Evolutionary conservation across 2,888 invertebrate genomes (phyloP).

Genomic region (Eustalomyia histrio): DNA sequence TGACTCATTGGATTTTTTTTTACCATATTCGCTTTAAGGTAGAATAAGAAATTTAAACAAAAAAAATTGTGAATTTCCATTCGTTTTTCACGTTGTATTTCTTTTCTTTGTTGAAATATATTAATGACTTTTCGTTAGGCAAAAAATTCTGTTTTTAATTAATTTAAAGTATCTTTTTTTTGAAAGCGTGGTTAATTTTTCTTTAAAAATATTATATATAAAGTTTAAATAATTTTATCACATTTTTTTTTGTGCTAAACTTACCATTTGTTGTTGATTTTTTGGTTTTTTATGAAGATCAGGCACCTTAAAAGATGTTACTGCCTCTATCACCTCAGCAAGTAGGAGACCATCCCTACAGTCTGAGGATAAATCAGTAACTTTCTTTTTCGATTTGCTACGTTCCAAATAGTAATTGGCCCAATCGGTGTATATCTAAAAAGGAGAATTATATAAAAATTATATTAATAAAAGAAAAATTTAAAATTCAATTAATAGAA

Average conservation of each 20-base stretch:
- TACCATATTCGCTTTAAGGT: conserved; percentile 26
- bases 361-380: conserved; percentile 92
- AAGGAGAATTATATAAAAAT: conserved; percentile 65
- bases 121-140: conserved; percentile 57
- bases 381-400: conserved; percentile 90
- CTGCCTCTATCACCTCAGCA: conserved; percentile 96
- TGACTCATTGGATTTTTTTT: conserved; percentile 48
- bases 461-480: conserved; percentile 6
- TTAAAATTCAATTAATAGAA: too few species aligned
- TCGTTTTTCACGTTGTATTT: conserved; percentile 2
- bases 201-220: background rate
- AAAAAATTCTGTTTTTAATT: conserved; percentile 49
- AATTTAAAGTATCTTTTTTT: conserved; percentile 51
- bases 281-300: conserved; percentile 91
- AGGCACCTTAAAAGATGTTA: conserved; percentile 88
- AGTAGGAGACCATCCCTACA: conserved; percentile 95
- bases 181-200: conserved; percentile 18
- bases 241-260: conserved; percentile 77
- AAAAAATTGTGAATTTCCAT: background rate
- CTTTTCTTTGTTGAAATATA: conserved; percentile 30
- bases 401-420: conserved; percentile 98
- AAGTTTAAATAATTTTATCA: background rate
- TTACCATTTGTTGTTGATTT: conserved; percentile 95
- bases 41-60: conserved; percentile 8
- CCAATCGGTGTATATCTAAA: conserved; percentile 98